Evolutionary conservation across 2,888 invertebrate genomes (phyloP), one percentile per base, ranked within the genome.

Genomic region (Leptopilina drosophilae): DNA sequence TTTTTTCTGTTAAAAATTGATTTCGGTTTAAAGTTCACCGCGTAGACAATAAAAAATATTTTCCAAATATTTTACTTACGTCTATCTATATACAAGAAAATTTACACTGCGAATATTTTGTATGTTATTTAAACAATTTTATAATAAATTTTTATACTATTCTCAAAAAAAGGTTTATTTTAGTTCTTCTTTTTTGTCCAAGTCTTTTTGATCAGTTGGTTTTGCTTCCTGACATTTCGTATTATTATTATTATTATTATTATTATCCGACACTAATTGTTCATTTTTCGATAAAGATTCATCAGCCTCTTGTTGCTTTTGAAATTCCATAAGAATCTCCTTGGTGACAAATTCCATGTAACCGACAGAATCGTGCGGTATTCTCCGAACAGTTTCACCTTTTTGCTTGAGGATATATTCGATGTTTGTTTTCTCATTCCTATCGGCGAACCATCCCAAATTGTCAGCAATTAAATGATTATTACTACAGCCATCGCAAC

Each of bases 381-480:
- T 73, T 77, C 83, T 95, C 64, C 92, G 93, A 59, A 98, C 97
- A 6, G 92, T 93, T 93, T 99, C 98, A 1, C 98, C 98, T 89
- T 97, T 98, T 79, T 95, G 95, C 20, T 95, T 95, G 90, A 99
- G 93, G 56, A 98, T 96, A 83, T 97, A 96, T 93, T 99, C 98
- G 86, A 99, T 97, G 89, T 99, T 99, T 83, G 94, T 94, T 87
- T 94, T 95, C 0, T 95, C 95, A 76, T 92, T 86, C 88, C 96
- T 92, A 89, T 97, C 96, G 0, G 95, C 93, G 90, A 99, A 99
- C 99, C 99, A 99, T 83, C 96, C 96, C 1, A 99, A 93, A 92
- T 99, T 98, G 90, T 99, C 99, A 0, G 99, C 99, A 84, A 99
- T 98, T 40, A 99, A 93, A 92, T 99, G 99, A 90, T 97, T 95